Percentiles rank a stretch among this genome's conserved stretches.
phyloP scores from a whole-genome alignment of 2,113 vertebrate genomes.

The Corythornis cristatus region DNA sequence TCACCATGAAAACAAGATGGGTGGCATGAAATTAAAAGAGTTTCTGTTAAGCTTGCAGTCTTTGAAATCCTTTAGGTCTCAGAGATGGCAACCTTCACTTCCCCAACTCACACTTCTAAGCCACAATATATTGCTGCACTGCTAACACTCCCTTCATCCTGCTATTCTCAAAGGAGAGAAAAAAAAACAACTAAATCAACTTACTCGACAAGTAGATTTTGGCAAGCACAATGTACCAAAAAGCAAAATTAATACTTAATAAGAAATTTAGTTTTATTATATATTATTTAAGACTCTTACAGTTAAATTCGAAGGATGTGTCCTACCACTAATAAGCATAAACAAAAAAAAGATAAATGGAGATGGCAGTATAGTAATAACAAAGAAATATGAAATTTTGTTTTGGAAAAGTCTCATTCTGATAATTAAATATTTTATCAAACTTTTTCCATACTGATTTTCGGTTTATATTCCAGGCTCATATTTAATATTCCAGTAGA shows the following conservation, averaged over 20 bases:
- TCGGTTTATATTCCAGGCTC: background rate
- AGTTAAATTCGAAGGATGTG: background rate
- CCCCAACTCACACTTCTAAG: conserved; percentile 71
- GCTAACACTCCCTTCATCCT: conserved; percentile 58
- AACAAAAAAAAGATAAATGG: background rate
- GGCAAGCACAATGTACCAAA: background rate
- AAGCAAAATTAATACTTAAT: conserved; percentile 3
- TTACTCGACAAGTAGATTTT: background rate
- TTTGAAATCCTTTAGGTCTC: conserved; percentile 74
- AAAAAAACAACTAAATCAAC: background rate
- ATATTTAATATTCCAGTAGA: conserved; percentile 27
- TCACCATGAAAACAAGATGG: conserved; percentile 65
- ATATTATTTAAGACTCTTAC: background rate
- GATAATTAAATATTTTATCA: conserved; percentile 11
- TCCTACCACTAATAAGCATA: background rate
- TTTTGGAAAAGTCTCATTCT: background rate
- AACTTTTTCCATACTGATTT: background rate
- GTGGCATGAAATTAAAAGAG: conserved; percentile 65
- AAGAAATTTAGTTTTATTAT: background rate
- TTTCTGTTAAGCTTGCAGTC: conserved; percentile 72
- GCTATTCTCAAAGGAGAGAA: conserved; percentile 38
- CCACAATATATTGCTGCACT: conserved; percentile 36
- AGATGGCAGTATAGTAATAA: background rate
- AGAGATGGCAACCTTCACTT: conserved; percentile 55
- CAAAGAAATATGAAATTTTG: background rate